These are phyloP conservation scores for Agrochola lota DNA, from an alignment of 2,888 invertebrate genomes.

Conservation along the genomic window DNA sequence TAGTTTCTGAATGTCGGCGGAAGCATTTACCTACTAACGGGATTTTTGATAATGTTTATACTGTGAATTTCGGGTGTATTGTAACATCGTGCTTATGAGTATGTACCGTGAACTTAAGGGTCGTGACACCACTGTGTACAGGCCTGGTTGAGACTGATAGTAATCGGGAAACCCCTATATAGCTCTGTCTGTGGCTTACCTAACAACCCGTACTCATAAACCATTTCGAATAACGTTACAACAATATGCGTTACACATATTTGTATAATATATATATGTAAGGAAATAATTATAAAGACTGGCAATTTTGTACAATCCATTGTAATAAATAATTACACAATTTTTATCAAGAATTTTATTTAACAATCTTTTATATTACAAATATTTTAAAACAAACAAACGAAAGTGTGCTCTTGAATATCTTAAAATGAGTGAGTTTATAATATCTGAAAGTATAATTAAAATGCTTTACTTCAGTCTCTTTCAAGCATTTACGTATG, in stretches of 20 bases:
- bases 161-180: background rate
- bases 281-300: slow-evolving; percentile 72
- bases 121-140: background rate
- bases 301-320: slow-evolving; percentile 72
- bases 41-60: slow-evolving; percentile 44
- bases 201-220: slow-evolving; percentile 4
- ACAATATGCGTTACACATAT: slow-evolving; percentile 6
- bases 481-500: slow-evolving; percentile 61
- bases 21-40: slow-evolving; percentile 1
- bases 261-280: slow-evolving; percentile 32
- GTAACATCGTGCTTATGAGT: slow-evolving; percentile 1
- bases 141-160: background rate
- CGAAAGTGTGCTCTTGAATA: slow-evolving; percentile 81
- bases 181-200: too few species aligned
- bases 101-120: background rate
- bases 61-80: slow-evolving; percentile 14
- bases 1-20: slow-evolving; percentile 2
- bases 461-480: slow-evolving; percentile 66
- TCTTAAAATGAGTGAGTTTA: slow-evolving; percentile 78
- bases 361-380: slow-evolving; percentile 83
- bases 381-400: slow-evolving; percentile 74
- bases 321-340: slow-evolving; percentile 76
- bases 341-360: slow-evolving; percentile 82
- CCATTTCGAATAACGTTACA: slow-evolving; percentile 2
- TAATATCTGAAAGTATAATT: slow-evolving; percentile 57